A percentile compares a stretch with the other conserved stretches of the same genome.
Conservation (phyloP, 2,888 invertebrate species). For the Conchocele bisecta region DNA sequence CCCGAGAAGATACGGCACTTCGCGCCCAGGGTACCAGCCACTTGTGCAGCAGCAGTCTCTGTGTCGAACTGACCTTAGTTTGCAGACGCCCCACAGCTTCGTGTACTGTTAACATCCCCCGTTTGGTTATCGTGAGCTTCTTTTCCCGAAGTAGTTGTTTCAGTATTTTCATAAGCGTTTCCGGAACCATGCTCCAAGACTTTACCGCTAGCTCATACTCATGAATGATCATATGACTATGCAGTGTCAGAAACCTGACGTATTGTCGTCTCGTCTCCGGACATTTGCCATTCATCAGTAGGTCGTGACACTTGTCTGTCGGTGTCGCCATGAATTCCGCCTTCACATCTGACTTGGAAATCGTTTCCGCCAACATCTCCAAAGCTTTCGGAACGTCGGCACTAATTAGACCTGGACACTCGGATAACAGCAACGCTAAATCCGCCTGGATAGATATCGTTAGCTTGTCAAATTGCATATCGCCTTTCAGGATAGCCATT, state of each 20-base stretch:
- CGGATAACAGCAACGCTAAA: background rate
- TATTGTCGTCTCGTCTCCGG: background rate
- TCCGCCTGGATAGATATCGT: too few species aligned
- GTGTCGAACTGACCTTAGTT: background rate
- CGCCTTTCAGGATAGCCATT: too few species aligned
- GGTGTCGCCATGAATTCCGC: background rate
- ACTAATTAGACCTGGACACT: conserved; percentile 2
- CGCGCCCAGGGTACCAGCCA: conserved; percentile 81
- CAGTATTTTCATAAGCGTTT: conserved; percentile 75
- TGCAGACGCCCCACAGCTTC: conserved; percentile 6
- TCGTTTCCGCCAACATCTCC: background rate
- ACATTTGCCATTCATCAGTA: background rate
- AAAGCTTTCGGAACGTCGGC: conserved; percentile 19
- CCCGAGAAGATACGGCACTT: conserved; percentile 86
- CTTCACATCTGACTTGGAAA: background rate
- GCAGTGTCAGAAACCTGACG: conserved; percentile 85
- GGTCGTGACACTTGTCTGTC: background rate
- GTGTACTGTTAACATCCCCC: background rate
- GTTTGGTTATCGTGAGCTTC: background rate
- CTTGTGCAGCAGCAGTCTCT: background rate
- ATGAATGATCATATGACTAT: conserved; percentile 87
- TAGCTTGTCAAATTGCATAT: too few species aligned
- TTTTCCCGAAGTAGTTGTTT: conserved; percentile 83
- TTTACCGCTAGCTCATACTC: conserved; percentile 83
- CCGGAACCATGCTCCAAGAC: conserved; percentile 61